Base-by-base conservation (phyloP, 35 echinoderm and acorn worm genomes). In the Stichopus chloronotus region DNA sequence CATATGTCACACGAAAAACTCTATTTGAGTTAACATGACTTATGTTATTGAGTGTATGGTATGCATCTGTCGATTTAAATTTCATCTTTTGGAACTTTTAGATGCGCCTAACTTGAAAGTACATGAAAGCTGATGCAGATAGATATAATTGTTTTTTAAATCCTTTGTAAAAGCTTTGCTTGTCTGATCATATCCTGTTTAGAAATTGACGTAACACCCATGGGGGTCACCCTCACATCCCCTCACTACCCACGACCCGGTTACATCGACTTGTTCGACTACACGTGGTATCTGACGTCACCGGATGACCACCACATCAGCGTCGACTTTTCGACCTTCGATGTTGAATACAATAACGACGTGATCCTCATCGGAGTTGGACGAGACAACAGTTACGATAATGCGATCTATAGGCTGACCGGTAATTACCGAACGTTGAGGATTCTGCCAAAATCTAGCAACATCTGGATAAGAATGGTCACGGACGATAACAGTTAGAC, bases 281-380 rank as follows among this genome's bases (percentile, higher is more conserved):
- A 56, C 79, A 83, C 79, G 30, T 83, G 79, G 79, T 83, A 54
- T 25, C 79, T 83, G 10, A 56, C 79, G 43, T 43, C 79, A 12
- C 30, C 43, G n/a, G 9, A 10, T 8, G 79, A 55, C 0, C 55
- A 43, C 43, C 16, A 54, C 20, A 55, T 83, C 55, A 55, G 7
- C 24, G 8, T 83, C 12, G 1, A 83, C 2, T 83, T 83, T 11
- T 43, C 43, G 24, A 52, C 6, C 55, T 55, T 83, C 52, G 43
- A 83, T 83, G 7, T 83, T 4, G 79, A 83, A 16, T 83, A 56
- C 52, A 7, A 56, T 52, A 17, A 55, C 12, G 80, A 83, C 8
- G 14, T 43, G 4, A 52, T 83, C 9, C 55, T 55, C 52, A 83
- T 83, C 9, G 80, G 52, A 56, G 8, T 8, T 7, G 80, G 80